Base-by-base conservation (phyloP, 2,888 invertebrate genomes). In the Dasypolia templi region DNA sequence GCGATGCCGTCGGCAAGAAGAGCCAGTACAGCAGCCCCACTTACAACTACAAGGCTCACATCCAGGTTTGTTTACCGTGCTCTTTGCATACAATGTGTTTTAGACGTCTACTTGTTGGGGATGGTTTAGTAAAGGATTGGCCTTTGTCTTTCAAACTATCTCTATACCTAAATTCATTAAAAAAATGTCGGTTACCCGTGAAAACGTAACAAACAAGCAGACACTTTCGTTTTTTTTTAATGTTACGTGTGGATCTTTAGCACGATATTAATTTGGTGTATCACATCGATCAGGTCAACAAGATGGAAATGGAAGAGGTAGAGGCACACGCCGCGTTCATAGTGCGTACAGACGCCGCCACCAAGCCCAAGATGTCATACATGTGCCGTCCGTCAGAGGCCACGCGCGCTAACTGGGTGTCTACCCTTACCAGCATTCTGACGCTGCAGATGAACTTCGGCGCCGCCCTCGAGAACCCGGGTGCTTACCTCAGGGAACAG, bases 361-460 rank as follows among this genome's bases (percentile, higher is more conserved):
- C 97, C 86, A 98, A 98, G 88, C 97, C 98, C 61, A 97, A 97
- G 68, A 95, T 98, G 78, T 97, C 97, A 83, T 99, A 98, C 94
- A 95, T 98, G 81, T 98, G 99, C 93, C 98, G 98, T 91, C 98
- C 98, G 1, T 94, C 97, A 12, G 97, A 97, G 58, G 96, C 97
- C 49, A 98, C 98, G 82, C 97, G 97, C 86, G 97, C 98, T 88
- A 98, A 98, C 91, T 99, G 99, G 99, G 96, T 98, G 83, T 96
- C 97, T 69, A 98, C 98, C 74, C 97, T 99, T 84, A 97, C 97
- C 85, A 97, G 97, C 90, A 99, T 99, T 87, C 97, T 99, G 75
- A 98, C 99, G 93, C 98, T 98, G 88, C 99, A 99, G 96, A 97
- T 97, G 91, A 98, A 98, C 95, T 99, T 99, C 95, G 97, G 99